A percentile compares a stretch with the other conserved stretches of the same genome.
Evolutionary conservation across 2,888 invertebrate species (phyloP).

Genomic region (Bellardia bayeri): DNA sequence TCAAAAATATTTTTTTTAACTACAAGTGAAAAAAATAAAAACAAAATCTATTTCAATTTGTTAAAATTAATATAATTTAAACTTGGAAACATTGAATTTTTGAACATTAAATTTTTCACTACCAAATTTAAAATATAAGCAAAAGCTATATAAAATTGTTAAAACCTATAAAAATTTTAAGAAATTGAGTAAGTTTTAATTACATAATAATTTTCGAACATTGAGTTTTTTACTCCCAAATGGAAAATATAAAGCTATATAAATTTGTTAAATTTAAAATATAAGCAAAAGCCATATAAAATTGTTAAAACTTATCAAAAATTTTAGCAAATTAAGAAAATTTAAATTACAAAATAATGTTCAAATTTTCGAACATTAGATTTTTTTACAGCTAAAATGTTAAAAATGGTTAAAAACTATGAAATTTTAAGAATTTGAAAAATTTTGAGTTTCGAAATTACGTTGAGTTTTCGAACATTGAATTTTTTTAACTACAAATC

Average conservation of each 20-base stretch:
- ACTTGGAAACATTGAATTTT: no score
- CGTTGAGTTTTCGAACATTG: background rate
- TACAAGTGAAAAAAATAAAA: background rate
- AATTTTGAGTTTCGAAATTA: no score
- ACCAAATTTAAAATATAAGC: no score
- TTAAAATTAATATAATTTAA: no score
- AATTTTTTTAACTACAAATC: background rate
- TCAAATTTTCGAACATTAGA: background rate
- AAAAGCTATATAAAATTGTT: no score
- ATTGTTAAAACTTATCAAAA: background rate
- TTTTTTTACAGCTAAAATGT: background rate
- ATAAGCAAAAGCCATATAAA: no score
- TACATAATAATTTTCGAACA: background rate
- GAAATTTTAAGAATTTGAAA: no score
- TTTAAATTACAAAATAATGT: background rate
- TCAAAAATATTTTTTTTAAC: background rate
- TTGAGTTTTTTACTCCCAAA: background rate
- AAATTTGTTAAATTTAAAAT: no score
- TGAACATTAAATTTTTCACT: no score
- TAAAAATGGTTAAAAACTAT: no score
- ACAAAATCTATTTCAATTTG: no score
- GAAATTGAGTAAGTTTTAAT: background rate
- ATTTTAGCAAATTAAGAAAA: background rate
- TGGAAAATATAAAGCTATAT: no score
- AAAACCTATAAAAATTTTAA: background rate